A percentile compares a stretch with the other conserved stretches of the same genome.
Evolutionary conservation across 2,888 invertebrate genomes (phyloP).

Genomic region (Chaetogeoica ovagalla): DNA sequence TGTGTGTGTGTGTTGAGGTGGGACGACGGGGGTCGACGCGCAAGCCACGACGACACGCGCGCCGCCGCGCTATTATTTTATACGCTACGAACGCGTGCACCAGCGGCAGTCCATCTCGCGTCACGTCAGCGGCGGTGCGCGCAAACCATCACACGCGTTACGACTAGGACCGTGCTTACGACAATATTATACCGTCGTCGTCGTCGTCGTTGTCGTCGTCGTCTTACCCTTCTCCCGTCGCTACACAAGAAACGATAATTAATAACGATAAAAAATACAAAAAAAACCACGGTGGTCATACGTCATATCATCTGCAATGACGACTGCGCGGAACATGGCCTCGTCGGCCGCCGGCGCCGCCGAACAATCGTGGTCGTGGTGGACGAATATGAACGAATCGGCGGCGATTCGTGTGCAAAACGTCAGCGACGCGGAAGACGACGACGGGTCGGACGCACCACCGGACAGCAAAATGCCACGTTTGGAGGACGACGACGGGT

Average conservation of each 20-base stretch:
- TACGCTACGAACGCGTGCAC: not conserved
- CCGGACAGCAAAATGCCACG: not conserved
- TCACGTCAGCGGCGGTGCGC: too few species aligned
- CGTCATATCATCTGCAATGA: not conserved
- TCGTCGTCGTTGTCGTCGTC: too few species aligned
- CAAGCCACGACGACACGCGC: not conserved
- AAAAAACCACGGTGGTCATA: too few species aligned
- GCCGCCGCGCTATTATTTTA: too few species aligned
- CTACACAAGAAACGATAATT: too few species aligned
- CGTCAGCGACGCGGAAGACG: not conserved
- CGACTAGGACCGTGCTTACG: too few species aligned
- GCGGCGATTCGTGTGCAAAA: constrained; percentile 17
- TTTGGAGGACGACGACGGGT: not conserved
- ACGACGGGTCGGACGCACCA: not conserved
- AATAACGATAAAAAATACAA: too few species aligned
- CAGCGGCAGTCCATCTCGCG: too few species aligned
- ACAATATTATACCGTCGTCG: too few species aligned
- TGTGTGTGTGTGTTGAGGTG: too few species aligned
- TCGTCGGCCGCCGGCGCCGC: not conserved
- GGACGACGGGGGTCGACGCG: constrained; percentile 2
- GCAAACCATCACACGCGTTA: too few species aligned
- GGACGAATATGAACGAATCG: constrained; percentile 30
- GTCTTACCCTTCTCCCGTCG: too few species aligned
- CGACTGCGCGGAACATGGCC: constrained; percentile 12
- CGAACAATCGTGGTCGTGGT: constrained; percentile 41